Evolutionary conservation across 2,888 invertebrate genomes (phyloP).

Genomic region (Cephalotes varians): DNA sequence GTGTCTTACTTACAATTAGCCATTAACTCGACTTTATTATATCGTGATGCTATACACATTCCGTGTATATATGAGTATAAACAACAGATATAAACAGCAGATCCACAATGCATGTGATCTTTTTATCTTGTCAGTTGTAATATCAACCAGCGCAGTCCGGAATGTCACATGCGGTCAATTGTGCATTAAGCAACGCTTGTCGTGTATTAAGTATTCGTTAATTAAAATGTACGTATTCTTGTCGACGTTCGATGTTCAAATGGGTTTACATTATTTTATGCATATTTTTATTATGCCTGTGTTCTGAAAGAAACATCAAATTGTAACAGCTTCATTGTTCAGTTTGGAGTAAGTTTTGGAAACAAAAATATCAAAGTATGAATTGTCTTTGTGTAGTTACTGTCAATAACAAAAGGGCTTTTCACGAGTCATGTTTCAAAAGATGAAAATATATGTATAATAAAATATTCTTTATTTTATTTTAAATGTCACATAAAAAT

Average conservation of each 20-base stretch:
- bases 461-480: constrained; percentile 7
- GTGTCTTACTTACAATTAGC: not conserved
- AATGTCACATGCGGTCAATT: too few species aligned
- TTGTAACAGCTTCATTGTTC: constrained; percentile 12
- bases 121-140: too few species aligned
- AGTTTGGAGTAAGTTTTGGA: not conserved
- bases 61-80: not conserved
- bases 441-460: not conserved
- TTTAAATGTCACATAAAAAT: not conserved
- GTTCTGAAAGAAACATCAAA: not conserved
- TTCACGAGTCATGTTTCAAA: not conserved
- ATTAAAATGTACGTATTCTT: too few species aligned
- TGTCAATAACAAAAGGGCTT: not conserved
- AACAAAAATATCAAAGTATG: constrained; percentile 10
- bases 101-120: too few species aligned
- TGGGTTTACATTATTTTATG: not conserved
- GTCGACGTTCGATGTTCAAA: too few species aligned
- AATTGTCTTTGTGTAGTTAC: constrained; percentile 18
- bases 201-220: too few species aligned
- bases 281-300: not conserved
- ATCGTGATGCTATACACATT: not conserved
- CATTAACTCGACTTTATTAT: not conserved
- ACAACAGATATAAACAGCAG: too few species aligned
- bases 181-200: too few species aligned
- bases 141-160: too few species aligned